Evolutionary conservation across 1,140 invertebrate genomes (phyloP).

Genomic region (Nylanderia fulva): DNA sequence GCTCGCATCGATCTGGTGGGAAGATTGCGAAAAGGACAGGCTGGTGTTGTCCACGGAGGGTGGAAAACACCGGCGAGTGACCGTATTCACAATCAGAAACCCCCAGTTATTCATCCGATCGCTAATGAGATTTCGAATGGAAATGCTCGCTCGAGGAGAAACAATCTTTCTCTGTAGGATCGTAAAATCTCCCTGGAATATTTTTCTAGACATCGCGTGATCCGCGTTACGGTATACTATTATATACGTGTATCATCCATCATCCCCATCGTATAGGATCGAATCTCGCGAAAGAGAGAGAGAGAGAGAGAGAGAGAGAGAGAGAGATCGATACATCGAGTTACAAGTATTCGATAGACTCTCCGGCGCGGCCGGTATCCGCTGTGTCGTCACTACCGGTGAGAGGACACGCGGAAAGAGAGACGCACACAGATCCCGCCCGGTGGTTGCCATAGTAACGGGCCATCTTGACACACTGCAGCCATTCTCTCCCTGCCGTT

Average conservation of each 20-base stretch:
- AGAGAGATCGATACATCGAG: conserved; percentile 22
- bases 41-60: conserved; percentile 26
- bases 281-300: conserved; percentile 14
- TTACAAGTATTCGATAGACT: conserved; percentile 38
- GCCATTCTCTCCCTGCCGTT: conserved; percentile 62
- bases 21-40: conserved; percentile 56
- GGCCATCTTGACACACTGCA: conserved; percentile 81
- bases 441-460: conserved; percentile 78
- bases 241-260: not conserved
- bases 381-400: conserved; percentile 40
- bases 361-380: conserved; percentile 18
- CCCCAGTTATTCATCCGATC: not conserved
- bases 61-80: conserved; percentile 30
- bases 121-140: not conserved
- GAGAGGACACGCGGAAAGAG: conserved; percentile 65
- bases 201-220: too few species aligned
- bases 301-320: conserved; percentile 3
- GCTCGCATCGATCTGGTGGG: conserved; percentile 49
- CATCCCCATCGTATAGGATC: not conserved
- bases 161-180: not conserved
- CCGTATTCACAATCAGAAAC: not conserved
- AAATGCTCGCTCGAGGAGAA: not conserved
- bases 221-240: not conserved
- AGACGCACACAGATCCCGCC: conserved; percentile 65
- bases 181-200: not conserved